phyloP scores from a whole-genome alignment of 1,140 invertebrate genomes.

The Mycetomoellerius zeteki region DNA sequence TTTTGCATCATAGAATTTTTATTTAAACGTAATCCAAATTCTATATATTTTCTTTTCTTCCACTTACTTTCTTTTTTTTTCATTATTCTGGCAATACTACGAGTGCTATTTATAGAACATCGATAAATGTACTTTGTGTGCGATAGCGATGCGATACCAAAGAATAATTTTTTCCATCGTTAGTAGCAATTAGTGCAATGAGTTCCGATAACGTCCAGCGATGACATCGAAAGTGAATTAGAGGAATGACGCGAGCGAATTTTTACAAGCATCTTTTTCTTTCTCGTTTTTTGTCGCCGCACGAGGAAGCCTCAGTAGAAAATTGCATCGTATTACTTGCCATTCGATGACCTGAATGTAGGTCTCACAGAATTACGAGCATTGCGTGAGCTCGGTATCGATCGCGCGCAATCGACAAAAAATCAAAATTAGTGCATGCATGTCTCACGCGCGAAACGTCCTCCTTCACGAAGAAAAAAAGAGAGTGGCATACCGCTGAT shows the following conservation, averaged over 20 bases:
- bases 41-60: not conserved
- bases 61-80: not conserved
- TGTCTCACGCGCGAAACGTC: conserved; percentile 53
- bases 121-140: not conserved
- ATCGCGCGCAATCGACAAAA: conserved; percentile 65
- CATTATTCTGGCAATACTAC: not conserved
- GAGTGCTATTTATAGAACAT: conserved; percentile 28
- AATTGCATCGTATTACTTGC: conserved; percentile 60
- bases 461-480: not conserved
- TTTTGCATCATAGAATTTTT: not conserved
- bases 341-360: conserved; percentile 68
- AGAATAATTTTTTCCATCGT: conserved; percentile 26
- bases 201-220: not conserved
- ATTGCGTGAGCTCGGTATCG: conserved; percentile 51
- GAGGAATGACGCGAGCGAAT: not conserved
- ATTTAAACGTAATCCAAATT: conserved; percentile 13
- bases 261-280: not conserved
- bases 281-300: not conserved
- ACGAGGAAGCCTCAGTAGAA: conserved; percentile 32
- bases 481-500: not conserved
- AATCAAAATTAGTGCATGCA: conserved; percentile 67
- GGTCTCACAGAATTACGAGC: conserved; percentile 56
- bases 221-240: conserved; percentile 27
- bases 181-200: conserved; percentile 42
- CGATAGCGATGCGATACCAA: conserved; percentile 31